Percentiles rank a stretch among this genome's conserved stretches.
Evolutionary conservation across 2,797 vertebrate species (phyloP).

Genomic region (Liparis tanakae): DNA sequence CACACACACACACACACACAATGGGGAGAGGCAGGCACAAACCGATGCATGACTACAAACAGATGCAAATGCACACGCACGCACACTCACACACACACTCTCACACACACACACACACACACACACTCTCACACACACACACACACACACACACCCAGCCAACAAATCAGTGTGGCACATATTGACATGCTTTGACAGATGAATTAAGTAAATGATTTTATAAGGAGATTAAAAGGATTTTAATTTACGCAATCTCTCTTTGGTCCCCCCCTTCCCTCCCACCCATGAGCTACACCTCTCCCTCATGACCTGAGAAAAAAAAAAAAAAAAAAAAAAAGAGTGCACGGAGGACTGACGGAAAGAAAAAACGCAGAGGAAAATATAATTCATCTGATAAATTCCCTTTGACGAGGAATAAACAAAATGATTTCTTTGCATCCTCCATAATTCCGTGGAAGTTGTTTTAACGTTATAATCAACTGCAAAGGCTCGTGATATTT

Average conservation of each 20-base stretch:
- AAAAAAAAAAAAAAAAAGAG: conserved; percentile 34
- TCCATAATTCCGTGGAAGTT: neutral
- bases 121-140: conserved; percentile 1
- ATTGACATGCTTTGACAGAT: conserved; percentile 88
- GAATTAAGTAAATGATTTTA: conserved; percentile 91
- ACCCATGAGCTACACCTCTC: conserved; percentile 71
- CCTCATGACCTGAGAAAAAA: conserved; percentile 53
- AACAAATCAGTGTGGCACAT: conserved; percentile 82
- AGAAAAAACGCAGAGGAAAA: conserved; percentile 27
- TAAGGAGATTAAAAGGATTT: conserved; percentile 90
- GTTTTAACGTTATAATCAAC: conserved; percentile 5
- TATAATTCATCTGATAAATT: neutral
- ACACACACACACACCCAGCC: conserved; percentile 33
- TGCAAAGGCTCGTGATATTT: neutral
- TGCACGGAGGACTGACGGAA: conserved; percentile 18
- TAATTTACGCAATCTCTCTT: conserved; percentile 86
- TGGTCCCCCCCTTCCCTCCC: conserved; percentile 75
- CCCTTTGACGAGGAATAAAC: neutral
- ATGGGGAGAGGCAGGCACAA: conserved; percentile 40
- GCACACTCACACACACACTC: conserved; percentile 29
- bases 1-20: conserved; percentile 31
- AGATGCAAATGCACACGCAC: conserved; percentile 58
- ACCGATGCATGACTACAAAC: conserved; percentile 67
- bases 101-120: conserved; percentile 24
- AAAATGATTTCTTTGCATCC: conserved; percentile 20